A percentile compares a stretch with the other conserved stretches of the same genome.
Evolutionary conservation across 2,797 vertebrate species (phyloP).

Genomic region (Peromyscus nudipes): DNA sequence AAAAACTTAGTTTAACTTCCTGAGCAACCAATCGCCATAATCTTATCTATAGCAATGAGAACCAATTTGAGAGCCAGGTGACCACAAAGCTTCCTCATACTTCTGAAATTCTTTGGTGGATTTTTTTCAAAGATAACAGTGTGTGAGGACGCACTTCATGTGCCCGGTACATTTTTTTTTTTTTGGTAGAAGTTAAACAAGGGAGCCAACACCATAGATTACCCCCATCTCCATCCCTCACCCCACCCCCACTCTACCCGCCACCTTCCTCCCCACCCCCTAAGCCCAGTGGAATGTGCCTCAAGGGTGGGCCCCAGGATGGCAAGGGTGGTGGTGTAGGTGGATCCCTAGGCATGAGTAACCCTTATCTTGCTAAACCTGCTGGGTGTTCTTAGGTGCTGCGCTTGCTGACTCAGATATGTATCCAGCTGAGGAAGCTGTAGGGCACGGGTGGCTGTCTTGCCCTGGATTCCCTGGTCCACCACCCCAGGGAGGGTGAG

Average conservation of each 20-base stretch:
- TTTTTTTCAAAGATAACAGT: neutral
- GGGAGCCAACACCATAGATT: neutral
- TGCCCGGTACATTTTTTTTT: neutral
- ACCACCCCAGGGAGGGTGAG: no score
- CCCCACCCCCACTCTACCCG: accelerated
- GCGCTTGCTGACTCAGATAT: constrained; percentile 24
- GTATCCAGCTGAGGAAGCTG: neutral
- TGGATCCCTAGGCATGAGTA: neutral
- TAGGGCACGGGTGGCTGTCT: neutral
- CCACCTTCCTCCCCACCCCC: neutral
- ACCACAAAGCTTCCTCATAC: constrained; percentile 28
- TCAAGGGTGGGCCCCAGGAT: neutral
- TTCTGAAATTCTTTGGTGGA: constrained; percentile 34
- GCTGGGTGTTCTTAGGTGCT: neutral
- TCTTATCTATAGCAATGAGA: neutral
- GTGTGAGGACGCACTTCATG: neutral
- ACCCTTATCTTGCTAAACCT: neutral
- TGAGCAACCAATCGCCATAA: neutral
- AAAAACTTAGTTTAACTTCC: neutral
- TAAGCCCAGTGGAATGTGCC: neutral
- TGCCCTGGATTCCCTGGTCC: neutral
- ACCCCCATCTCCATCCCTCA: no score
- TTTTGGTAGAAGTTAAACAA: neutral
- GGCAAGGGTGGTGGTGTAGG: neutral
- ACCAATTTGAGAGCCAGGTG: neutral